Percentiles rank a stretch among this genome's conserved stretches.
Conservation (phyloP, 1,140 invertebrate genomes). For the Callitettix versicolor region DNA sequence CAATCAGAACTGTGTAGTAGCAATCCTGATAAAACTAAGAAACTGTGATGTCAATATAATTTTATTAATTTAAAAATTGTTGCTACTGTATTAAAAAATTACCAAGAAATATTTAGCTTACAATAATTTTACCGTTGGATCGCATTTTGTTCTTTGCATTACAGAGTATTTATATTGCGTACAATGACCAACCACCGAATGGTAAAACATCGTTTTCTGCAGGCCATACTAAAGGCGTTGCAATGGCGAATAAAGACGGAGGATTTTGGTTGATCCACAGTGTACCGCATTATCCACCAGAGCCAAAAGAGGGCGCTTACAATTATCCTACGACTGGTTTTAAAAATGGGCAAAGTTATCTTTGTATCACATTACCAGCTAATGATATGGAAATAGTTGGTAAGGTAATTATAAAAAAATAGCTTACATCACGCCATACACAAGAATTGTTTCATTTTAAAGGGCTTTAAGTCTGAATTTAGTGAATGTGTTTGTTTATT, state of each 20-base stretch:
- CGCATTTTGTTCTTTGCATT: conserved; percentile 32
- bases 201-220: conserved; percentile 27
- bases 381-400: conserved; percentile 58
- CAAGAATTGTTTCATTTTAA: neutral
- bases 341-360: conserved; percentile 72
- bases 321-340: conserved; percentile 59
- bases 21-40: no score
- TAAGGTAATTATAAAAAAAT: conserved; percentile 20
- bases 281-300: conserved; percentile 69
- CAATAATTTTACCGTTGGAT: no score
- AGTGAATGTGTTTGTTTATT: neutral
- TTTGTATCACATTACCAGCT: conserved; percentile 65
- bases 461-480: neutral
- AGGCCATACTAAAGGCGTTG: conserved; percentile 78
- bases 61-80: no score
- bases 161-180: conserved; percentile 50
- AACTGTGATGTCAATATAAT: no score
- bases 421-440: no score
- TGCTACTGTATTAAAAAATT: no score
- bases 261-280: conserved; percentile 89
- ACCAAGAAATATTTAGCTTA: conserved; percentile 21
- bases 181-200: conserved; percentile 74
- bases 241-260: conserved; percentile 54
- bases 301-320: conserved; percentile 42
- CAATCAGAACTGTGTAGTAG: no score